Evolutionary conservation across 2,888 invertebrate genomes (phyloP), one percentile per base, ranked within the genome.

Genomic region (Heliconius ethilla): DNA sequence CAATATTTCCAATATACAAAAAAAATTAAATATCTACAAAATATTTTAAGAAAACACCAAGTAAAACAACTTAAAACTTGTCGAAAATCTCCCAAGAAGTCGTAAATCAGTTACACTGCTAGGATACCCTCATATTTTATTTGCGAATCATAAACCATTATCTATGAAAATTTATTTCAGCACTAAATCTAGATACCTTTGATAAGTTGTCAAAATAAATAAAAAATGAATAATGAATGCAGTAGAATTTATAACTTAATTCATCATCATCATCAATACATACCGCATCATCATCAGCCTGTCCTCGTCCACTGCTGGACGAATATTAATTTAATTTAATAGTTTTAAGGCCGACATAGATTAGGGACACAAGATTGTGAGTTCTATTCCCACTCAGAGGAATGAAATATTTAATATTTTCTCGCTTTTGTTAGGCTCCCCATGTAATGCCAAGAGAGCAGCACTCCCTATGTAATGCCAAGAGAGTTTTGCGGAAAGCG

Each of bases 131-230:
- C 74, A 78, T 75, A 78, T 66, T 75, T 75, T 75, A 75, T 75
- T 70, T 62, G 40, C 55, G 75, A 72, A 66, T 75, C 75, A 72
- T 75, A 75, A 78, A 75, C 72, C 75, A 62, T 59, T 45, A 45
- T n/a, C 59, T 45, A 70, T 70, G n/a, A 29, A 45, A 62, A 40
- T 29, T 7, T 62, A 45, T 45, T 40, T 70, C 62, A 13, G 15
- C 11, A 2, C 29, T 63, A 69, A 55, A 70, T 70, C 18, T 18
- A 25, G 6, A 25, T 69, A 27, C 33, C 9, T 65, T 65, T 33
- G 15, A 29, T 27, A 65, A 22, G 5, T 65, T 65, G 7, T 29
- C 2, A 33, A 63, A 27, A 13, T 27, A 13, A 63, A 63, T 63
- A 25, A 27, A 3, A 15, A 3, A 15, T 13, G 0, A 63, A 63